phyloP scores from a whole-genome alignment of 1,140 invertebrate species.

The Polypedilum vanderplanki region DNA sequence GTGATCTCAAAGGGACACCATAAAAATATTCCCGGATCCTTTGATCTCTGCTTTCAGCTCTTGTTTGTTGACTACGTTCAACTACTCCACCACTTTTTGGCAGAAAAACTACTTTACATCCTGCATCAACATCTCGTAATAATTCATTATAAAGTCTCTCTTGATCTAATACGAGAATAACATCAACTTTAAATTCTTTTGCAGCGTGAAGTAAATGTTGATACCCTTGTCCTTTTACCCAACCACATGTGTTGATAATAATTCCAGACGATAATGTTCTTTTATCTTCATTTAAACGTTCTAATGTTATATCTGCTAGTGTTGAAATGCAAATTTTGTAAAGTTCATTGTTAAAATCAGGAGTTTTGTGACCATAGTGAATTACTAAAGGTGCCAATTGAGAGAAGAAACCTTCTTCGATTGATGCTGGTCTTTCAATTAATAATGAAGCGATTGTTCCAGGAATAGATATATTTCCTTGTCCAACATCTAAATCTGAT shows the following conservation, averaged over 20 bases:
- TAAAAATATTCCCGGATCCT: constrained; percentile 94
- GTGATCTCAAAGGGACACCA: constrained; percentile 57
- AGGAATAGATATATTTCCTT: constrained; percentile 87
- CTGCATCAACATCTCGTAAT: constrained; percentile 83
- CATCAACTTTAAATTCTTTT: constrained; percentile 90
- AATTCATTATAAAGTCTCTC: constrained; percentile 93
- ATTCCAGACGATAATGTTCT: constrained; percentile 86
- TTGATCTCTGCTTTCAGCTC: constrained; percentile 69
- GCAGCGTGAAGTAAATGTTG: constrained; percentile 76
- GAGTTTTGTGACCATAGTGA: constrained; percentile 85
- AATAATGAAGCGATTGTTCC: constrained; percentile 84
- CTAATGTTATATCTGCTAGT: constrained; percentile 78
- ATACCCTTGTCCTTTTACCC: constrained; percentile 88
- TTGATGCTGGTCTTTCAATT: constrained; percentile 82
- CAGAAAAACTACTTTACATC: constrained; percentile 86
- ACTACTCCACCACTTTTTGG: constrained; percentile 96
- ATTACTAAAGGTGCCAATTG: constrained; percentile 87
- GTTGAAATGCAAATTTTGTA: constrained; percentile 81
- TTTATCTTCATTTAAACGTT: constrained; percentile 77
- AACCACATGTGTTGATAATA: constrained; percentile 97
- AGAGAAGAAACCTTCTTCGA: constrained; percentile 89
- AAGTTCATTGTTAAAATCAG: constrained; percentile 69
- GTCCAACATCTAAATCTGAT: constrained; percentile 95
- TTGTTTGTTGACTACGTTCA: constrained; percentile 63
- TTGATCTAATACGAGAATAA: constrained; percentile 94